Evolutionary conservation across 1,140 invertebrate species (phyloP).

Genomic region (Habropoda laboriosa): DNA sequence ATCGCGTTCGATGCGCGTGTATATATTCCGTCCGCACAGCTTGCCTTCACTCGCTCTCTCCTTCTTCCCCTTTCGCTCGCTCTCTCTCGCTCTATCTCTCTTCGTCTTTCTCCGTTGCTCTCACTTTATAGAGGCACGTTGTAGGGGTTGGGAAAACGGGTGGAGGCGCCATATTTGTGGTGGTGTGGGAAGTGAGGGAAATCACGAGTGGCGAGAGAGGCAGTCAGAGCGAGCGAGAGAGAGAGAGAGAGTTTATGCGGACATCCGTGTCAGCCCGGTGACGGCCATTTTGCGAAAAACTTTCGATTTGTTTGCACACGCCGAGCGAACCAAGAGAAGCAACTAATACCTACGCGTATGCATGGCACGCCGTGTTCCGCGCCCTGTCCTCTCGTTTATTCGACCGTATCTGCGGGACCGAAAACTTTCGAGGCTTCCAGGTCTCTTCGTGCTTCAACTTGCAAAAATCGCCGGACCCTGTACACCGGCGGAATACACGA

Average conservation of each 20-base stretch:
- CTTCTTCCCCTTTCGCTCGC: constrained; percentile 13
- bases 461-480: constrained; percentile 56
- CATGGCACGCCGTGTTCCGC: constrained; percentile 71
- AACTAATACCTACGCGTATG: constrained; percentile 78
- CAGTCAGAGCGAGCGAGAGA: constrained; percentile 43
- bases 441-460: constrained; percentile 48
- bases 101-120: constrained; percentile 27
- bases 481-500: constrained; percentile 46
- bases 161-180: constrained; percentile 82
- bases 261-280: constrained; percentile 80
- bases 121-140: constrained; percentile 63
- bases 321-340: constrained; percentile 62
- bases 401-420: constrained; percentile 63
- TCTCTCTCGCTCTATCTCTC: constrained; percentile 21
- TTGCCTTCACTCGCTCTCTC: constrained; percentile 50
- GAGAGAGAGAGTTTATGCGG: constrained; percentile 74
- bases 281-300: constrained; percentile 83
- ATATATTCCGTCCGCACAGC: constrained; percentile 41
- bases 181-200: constrained; percentile 79
- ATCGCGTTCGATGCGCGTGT: constrained; percentile 40
- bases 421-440: constrained; percentile 61
- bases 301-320: constrained; percentile 79
- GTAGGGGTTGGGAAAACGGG: constrained; percentile 79
- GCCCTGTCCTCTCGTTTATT: constrained; percentile 68
- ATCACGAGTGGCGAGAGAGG: constrained; percentile 78